A percentile compares a stretch with the other conserved stretches of the same genome.
Conservation (phyloP, 2,113 vertebrate species). For the Eolophus roseicapilla region DNA sequence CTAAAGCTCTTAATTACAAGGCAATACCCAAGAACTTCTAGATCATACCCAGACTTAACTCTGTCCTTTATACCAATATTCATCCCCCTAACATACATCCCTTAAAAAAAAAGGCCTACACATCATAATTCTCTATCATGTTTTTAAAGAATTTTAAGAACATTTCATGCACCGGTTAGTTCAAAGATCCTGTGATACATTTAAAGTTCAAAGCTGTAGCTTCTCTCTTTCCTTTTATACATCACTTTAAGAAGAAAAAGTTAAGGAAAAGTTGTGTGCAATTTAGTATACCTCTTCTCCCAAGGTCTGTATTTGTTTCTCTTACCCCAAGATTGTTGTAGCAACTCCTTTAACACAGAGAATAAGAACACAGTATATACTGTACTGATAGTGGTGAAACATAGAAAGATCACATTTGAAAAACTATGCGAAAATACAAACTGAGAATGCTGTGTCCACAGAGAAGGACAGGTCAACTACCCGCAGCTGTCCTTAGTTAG, state of each 20-base stretch:
- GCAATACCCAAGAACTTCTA: background rate
- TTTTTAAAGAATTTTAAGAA: conserved; percentile 56
- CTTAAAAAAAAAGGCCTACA: background rate
- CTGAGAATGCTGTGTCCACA: background rate
- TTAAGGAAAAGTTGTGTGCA: background rate
- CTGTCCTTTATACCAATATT: background rate
- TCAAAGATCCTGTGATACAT: conserved; percentile 66
- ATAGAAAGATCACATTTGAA: background rate
- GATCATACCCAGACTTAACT: conserved; percentile 12
- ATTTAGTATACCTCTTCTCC: background rate
- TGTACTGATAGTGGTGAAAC: background rate
- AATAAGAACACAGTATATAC: background rate
- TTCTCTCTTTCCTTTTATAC: conserved; percentile 17
- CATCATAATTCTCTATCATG: conserved; percentile 50
- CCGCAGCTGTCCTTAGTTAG: background rate
- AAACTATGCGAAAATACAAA: background rate
- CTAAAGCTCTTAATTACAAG: conserved; percentile 1
- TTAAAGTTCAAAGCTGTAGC: conserved; percentile 51
- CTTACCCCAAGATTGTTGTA: background rate
- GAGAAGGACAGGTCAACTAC: background rate
- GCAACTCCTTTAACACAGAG: background rate
- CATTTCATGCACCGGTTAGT: conserved; percentile 65
- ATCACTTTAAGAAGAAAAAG: conserved; percentile 46
- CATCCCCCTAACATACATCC: background rate
- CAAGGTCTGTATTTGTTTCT: background rate